Percentiles rank a stretch among this genome's conserved stretches.
Conservation (phyloP, 2,113 vertebrate genomes). For the Todiramphus chloris region DNA sequence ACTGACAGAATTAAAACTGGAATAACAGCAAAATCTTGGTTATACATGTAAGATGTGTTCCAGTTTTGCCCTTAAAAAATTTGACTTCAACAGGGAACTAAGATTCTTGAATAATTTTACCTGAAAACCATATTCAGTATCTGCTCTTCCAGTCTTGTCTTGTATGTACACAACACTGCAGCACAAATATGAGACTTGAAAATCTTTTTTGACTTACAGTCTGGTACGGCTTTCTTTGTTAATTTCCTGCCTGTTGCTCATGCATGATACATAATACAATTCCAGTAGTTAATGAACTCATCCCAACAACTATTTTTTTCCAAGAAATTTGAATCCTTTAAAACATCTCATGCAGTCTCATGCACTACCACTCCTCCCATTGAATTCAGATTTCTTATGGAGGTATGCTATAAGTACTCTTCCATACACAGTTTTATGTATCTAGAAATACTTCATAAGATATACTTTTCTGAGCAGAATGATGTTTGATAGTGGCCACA, state of each 20-base stretch:
- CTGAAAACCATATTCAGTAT: not conserved
- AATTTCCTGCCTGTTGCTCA: not conserved
- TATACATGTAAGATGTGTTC: not conserved
- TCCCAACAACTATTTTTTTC: not conserved
- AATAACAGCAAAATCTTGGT: not conserved
- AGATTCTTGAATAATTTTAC: not conserved
- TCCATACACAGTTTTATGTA: not conserved
- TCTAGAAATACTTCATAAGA: not conserved
- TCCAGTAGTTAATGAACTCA: not conserved
- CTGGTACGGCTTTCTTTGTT: not conserved
- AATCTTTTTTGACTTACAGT: not conserved
- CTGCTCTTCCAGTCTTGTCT: not conserved
- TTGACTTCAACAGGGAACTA: fast-evolving
- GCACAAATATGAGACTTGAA: not conserved
- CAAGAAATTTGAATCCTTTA: not conserved
- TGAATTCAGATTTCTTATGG: too few species aligned
- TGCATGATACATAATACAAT: not conserved
- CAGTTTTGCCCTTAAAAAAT: not conserved
- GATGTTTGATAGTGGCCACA: not conserved
- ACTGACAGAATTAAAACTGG: not conserved
- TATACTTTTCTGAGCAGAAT: not conserved
- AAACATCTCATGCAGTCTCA: not conserved
- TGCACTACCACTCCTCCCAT: not conserved
- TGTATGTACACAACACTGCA: fast-evolving
- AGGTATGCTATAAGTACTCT: not conserved